Evolutionary conservation across 2,888 invertebrate genomes (phyloP).

Genomic region (Apoda limacodes): DNA sequence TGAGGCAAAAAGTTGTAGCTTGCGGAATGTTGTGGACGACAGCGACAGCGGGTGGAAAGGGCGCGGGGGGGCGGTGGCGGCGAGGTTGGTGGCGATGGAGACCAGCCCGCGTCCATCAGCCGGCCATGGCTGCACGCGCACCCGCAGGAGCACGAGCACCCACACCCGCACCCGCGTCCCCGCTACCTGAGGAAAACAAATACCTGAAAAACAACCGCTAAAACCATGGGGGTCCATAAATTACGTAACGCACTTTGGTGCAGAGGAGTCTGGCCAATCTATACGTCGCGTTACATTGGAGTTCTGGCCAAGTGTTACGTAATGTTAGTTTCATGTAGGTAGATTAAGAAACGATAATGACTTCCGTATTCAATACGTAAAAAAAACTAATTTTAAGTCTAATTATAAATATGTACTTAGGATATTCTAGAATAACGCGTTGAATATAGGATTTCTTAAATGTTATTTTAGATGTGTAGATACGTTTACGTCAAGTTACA

Average conservation of each 20-base stretch:
- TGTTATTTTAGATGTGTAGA: no score
- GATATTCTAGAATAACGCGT: no score
- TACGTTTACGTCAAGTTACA: no score
- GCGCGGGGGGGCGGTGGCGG: constrained; percentile 63
- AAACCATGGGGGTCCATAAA: constrained; percentile 3
- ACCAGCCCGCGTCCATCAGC: constrained; percentile 62
- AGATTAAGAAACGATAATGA: no score
- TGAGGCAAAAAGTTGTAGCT: constrained; percentile 61
- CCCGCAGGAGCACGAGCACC: constrained; percentile 33
- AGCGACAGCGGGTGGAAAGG: constrained; percentile 56
- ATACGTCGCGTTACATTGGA: no score
- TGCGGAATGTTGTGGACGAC: constrained; percentile 51
- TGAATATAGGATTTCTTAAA: no score
- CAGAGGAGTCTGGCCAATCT: background rate
- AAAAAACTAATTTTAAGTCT: no score
- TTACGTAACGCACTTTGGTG: background rate
- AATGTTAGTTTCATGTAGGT: no score
- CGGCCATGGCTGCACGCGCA: constrained; percentile 56
- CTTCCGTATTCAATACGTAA: no score
- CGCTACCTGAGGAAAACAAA: constrained; percentile 42
- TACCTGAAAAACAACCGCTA: constrained; percentile 4
- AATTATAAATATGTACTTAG: no score
- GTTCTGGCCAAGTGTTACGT: no score
- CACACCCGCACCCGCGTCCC: constrained; percentile 50
- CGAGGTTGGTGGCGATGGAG: constrained; percentile 56